Percentiles rank a stretch among this genome's conserved stretches.
Evolutionary conservation across 2,113 vertebrate species (phyloP).

Genomic region (Alces alces): DNA sequence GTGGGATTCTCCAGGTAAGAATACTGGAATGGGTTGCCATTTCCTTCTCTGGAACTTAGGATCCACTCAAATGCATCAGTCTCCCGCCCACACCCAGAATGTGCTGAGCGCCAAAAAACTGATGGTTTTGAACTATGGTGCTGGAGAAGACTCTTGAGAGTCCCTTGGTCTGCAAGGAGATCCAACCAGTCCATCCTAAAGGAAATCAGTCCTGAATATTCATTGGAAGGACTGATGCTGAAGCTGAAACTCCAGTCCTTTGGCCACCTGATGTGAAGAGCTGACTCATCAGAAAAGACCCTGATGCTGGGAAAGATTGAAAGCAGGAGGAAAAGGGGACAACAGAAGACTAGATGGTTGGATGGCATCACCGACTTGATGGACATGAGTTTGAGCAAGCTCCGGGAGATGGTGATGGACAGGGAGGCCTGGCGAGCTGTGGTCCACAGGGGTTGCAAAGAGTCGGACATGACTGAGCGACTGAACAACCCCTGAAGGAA

Average conservation of each 20-base stretch:
- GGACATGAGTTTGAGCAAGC: accelerated
- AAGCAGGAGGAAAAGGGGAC: accelerated
- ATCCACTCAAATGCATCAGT: background rate
- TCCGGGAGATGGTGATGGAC: background rate
- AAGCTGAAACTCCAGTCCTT: background rate
- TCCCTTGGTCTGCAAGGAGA: background rate
- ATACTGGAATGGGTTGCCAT: background rate
- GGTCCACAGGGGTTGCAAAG: background rate
- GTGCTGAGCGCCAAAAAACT: background rate
- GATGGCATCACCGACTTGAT: background rate
- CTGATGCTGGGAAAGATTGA: background rate
- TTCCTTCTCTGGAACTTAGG: background rate
- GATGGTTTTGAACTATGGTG: accelerated
- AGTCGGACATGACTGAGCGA: accelerated
- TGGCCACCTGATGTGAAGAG: accelerated
- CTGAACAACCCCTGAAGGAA: background rate
- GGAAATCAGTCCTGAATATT: background rate
- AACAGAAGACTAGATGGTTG: background rate
- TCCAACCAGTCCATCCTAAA: background rate
- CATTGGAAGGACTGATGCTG: background rate
- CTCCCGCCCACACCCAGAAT: background rate
- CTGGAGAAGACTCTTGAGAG: background rate
- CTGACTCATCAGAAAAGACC: accelerated
- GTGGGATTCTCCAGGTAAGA: background rate
- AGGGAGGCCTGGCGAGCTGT: background rate